Evolutionary conservation across 2,797 vertebrate species (phyloP).

Genomic region (Poeciliopsis infans): DNA sequence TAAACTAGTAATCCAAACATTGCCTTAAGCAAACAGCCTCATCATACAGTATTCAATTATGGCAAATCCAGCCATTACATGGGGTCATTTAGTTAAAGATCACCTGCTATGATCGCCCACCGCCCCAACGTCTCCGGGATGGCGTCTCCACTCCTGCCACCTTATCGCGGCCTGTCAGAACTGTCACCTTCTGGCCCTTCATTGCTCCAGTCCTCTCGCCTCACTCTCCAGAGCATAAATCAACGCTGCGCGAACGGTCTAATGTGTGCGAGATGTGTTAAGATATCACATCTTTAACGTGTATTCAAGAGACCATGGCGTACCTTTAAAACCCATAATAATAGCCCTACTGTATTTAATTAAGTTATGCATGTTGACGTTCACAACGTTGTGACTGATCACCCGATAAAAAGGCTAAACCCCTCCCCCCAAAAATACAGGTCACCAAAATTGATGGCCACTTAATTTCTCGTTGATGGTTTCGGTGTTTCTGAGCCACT

Average conservation of each 20-base stretch:
- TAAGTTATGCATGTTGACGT: neutral
- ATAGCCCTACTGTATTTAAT: neutral
- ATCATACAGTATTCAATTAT: neutral
- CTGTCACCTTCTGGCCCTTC: constrained; percentile 60
- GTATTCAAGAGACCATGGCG: neutral
- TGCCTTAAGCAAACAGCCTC: neutral
- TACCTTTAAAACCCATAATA: neutral
- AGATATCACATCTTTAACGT: constrained; percentile 37
- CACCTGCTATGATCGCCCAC: neutral
- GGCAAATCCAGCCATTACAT: neutral
- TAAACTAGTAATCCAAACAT: neutral
- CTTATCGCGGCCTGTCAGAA: constrained; percentile 55
- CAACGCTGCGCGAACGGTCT: constrained; percentile 20
- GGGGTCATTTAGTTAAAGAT: neutral
- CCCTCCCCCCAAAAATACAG: neutral
- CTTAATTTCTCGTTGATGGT: neutral
- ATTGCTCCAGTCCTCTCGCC: constrained; percentile 65
- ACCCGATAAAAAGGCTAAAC: neutral
- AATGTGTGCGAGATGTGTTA: constrained; percentile 46
- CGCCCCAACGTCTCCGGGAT: neutral
- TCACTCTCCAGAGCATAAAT: constrained; percentile 34
- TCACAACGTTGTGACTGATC: neutral
- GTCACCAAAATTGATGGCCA: neutral
- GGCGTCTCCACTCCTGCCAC: constrained; percentile 77
- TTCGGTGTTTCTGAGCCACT: neutral